Evolutionary conservation across 2,113 vertebrate genomes (phyloP).

Genomic region (Chauna torquata): DNA sequence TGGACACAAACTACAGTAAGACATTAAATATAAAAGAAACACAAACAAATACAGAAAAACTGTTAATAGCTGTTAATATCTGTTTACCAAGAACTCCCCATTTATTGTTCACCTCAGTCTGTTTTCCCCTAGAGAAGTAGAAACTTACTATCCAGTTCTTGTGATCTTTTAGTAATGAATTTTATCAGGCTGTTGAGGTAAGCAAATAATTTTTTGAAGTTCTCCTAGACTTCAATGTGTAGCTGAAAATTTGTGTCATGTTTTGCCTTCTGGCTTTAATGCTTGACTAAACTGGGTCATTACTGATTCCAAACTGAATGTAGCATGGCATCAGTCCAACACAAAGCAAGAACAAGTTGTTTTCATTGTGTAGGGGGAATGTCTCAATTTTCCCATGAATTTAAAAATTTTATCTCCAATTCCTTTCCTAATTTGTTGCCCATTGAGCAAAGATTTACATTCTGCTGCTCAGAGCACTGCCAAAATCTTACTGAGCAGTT

Average conservation of each 20-base stretch:
- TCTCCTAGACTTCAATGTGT: neutral
- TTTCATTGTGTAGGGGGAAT: neutral
- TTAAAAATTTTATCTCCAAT: neutral
- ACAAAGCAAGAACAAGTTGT: neutral
- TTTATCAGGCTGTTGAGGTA: neutral
- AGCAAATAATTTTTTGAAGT: neutral
- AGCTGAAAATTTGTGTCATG: neutral
- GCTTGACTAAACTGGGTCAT: neutral
- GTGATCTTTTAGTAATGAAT: neutral
- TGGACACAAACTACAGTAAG: neutral
- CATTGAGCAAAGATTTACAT: neutral
- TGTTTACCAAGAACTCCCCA: neutral
- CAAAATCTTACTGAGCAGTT: neutral
- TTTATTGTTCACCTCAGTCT: neutral
- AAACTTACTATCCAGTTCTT: neutral
- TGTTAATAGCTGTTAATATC: neutral
- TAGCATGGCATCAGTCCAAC: neutral
- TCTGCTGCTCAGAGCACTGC: neutral
- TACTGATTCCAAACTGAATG: neutral
- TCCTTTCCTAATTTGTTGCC: neutral
- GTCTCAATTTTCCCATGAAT: neutral
- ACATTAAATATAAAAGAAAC: neutral
- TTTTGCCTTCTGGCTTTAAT: neutral
- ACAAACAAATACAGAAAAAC: neutral
- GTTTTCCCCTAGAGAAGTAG: neutral